A percentile compares a stretch with the other conserved stretches of the same genome.
phyloP scores from a whole-genome alignment of 2,888 invertebrate genomes.

The Spodoptera littoralis region DNA sequence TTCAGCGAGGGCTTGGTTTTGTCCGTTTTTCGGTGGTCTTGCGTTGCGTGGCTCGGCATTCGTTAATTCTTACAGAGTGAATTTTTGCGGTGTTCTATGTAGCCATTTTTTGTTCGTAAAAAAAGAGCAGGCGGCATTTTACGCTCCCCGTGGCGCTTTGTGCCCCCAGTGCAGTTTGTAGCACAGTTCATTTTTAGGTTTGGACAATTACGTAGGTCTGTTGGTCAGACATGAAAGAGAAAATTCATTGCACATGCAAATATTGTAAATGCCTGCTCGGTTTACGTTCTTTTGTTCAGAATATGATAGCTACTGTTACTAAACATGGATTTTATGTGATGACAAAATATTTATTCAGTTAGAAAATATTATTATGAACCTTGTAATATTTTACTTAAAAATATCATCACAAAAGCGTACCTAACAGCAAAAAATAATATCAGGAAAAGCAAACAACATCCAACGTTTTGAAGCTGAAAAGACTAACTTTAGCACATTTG shows the following conservation, averaged over 20 bases:
- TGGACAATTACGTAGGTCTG: constrained; percentile 49
- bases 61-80: constrained; percentile 57
- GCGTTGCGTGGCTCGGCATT: constrained; percentile 43
- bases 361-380: not conserved
- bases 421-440: constrained; percentile 4
- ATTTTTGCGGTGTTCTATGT: constrained; percentile 55
- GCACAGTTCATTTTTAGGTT: constrained; percentile 52
- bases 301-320: constrained; percentile 7
- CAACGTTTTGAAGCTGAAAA: constrained; percentile 30
- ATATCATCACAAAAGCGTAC: not conserved
- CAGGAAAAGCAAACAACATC: constrained; percentile 5
- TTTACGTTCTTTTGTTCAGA: constrained; percentile 26
- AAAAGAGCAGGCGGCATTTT: constrained; percentile 50
- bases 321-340: too few relatives aligned
- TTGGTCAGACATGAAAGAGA: constrained; percentile 40
- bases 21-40: constrained; percentile 26
- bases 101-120: constrained; percentile 47
- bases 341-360: not conserved
- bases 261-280: constrained; percentile 30
- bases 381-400: not conserved
- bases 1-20: constrained; percentile 20
- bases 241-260: constrained; percentile 45
- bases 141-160: constrained; percentile 47
- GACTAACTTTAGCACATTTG: constrained; percentile 25
- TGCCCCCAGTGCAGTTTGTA: constrained; percentile 41